phyloP scores from a whole-genome alignment of 2,113 vertebrate species.

The Rhinolophus sinicus region DNA sequence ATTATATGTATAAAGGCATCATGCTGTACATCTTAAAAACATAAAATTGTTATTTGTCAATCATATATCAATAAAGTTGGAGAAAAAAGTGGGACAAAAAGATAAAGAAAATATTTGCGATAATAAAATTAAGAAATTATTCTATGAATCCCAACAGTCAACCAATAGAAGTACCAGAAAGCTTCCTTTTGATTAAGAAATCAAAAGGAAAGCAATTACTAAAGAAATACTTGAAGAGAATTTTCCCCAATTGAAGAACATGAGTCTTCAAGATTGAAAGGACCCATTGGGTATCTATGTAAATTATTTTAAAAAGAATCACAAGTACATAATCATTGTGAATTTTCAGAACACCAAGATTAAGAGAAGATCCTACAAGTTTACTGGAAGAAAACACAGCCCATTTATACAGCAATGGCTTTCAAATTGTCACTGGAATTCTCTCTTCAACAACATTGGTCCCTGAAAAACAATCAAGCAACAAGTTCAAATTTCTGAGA shows the following conservation, averaged over 20 bases:
- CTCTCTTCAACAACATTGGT: background rate
- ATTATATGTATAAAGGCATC: background rate
- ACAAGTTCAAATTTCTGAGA: conserved; percentile 13
- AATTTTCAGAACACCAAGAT: background rate
- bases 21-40: background rate
- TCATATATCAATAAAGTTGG: background rate
- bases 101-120: background rate
- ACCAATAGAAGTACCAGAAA: background rate
- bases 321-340: background rate
- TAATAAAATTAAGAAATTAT: conserved; percentile 5
- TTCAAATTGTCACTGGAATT: background rate
- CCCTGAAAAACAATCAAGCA: background rate
- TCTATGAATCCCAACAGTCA: background rate
- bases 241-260: background rate
- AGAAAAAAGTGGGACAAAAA: background rate
- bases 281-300: background rate
- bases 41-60: background rate
- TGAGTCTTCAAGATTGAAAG: background rate
- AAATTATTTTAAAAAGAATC: background rate
- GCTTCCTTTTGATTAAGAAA: background rate
- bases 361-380: background rate
- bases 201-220: background rate
- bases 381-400: conserved; percentile 6
- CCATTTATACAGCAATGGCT: background rate
- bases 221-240: conserved; percentile 5